phyloP scores from a whole-genome alignment of 2,797 vertebrate species.

The Liparis tanakae region DNA sequence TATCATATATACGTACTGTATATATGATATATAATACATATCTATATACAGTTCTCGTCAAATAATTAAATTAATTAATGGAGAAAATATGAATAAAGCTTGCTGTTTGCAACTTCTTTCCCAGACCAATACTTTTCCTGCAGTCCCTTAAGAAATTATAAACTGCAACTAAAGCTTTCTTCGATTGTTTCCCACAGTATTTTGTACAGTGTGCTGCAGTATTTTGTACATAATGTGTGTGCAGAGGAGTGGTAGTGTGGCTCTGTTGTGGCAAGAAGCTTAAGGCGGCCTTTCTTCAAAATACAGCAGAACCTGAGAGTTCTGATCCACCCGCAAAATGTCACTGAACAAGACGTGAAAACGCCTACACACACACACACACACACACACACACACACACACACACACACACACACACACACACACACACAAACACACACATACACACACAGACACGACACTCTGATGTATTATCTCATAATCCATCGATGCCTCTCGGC shows the following conservation, averaged over 20 bases:
- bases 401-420: background rate
- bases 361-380: background rate
- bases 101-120: no score
- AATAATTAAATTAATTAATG: background rate
- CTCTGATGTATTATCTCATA: constrained; percentile 9
- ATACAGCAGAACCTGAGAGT: constrained; percentile 2
- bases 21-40: background rate
- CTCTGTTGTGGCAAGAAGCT: background rate
- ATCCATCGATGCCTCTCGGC: constrained; percentile 29
- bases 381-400: background rate
- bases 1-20: background rate
- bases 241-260: background rate
- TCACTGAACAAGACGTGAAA: background rate
- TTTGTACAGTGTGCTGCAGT: background rate
- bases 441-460: background rate
- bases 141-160: background rate
- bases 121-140: background rate
- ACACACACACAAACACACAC: background rate
- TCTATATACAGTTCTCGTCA: background rate
- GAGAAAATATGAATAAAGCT: background rate
- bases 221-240: background rate
- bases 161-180: background rate
- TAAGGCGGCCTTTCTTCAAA: background rate
- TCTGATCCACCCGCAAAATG: background rate
- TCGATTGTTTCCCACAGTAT: background rate